phyloP scores from a whole-genome alignment of 2,797 vertebrate genomes.

The Mormyrops boulengeri region DNA sequence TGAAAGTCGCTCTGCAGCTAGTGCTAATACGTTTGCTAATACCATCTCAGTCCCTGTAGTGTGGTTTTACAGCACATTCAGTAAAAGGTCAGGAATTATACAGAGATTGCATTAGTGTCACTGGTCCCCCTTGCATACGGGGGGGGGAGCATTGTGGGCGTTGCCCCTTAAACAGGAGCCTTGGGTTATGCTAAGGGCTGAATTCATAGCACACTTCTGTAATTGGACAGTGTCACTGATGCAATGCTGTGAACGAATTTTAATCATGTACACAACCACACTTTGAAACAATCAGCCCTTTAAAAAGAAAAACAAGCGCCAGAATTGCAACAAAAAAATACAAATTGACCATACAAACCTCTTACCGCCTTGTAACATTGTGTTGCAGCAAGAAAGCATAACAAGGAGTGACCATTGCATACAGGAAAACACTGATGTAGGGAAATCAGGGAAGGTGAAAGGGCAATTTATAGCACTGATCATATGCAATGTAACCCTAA shows the following conservation, averaged over 20 bases:
- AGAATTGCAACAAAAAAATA: conserved; percentile 69
- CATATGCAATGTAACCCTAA: conserved; percentile 51
- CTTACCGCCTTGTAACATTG: conserved; percentile 58
- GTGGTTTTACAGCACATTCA: conserved; percentile 71
- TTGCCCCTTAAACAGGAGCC: conserved; percentile 24
- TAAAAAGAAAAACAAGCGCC: conserved; percentile 57
- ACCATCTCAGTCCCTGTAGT: conserved; percentile 74
- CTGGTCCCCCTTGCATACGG: conserved; percentile 69
- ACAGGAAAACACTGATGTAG: conserved; percentile 32
- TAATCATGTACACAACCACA: conserved; percentile 52
- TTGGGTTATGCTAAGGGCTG: conserved; percentile 38
- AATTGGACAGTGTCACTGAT: conserved; percentile 67
- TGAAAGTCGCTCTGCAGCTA: conserved; percentile 61
- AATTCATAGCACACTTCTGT: conserved; percentile 22
- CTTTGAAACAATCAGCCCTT: conserved; percentile 72
- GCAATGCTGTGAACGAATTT: conserved; percentile 42
- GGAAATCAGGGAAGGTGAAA: conserved; percentile 69
- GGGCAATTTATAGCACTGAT: conserved; percentile 53
- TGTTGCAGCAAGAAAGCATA: conserved; percentile 71
- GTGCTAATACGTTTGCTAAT: conserved; percentile 66
- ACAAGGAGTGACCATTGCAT: conserved; percentile 75
- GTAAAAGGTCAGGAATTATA: conserved; percentile 77
- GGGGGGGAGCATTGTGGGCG: conserved; percentile 30
- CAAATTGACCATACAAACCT: conserved; percentile 75
- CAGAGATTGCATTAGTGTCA: conserved; percentile 83